These are phyloP conservation scores for Cetonia aurata DNA, from an alignment of 2,888 invertebrate species.

Conservation along the genomic window DNA sequence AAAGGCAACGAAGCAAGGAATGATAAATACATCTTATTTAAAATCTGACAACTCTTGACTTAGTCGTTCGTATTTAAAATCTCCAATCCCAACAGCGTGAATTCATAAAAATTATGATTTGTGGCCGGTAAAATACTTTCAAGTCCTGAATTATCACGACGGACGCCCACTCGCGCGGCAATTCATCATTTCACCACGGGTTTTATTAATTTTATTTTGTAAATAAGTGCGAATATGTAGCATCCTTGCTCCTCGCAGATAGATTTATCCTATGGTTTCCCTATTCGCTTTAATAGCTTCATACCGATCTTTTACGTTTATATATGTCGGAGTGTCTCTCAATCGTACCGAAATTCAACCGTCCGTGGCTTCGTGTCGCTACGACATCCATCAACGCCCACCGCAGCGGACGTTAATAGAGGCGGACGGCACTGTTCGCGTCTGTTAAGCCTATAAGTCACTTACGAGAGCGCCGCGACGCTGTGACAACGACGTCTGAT, in stretches of 20 bases:
- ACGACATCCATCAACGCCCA: conserved; percentile 22
- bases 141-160: conserved; percentile 20
- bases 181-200: conserved; percentile 9
- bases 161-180: not conserved
- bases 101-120: conserved; percentile 34
- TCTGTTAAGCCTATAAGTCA: conserved; percentile 25
- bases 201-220: not conserved
- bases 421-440: conserved; percentile 6
- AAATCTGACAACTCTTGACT: too few relatives aligned
- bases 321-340: conserved; percentile 1
- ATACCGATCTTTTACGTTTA: too few relatives aligned
- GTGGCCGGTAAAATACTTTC: conserved; percentile 28
- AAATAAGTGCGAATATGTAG: not conserved
- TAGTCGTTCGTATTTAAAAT: too few relatives aligned
- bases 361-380: conserved; percentile 1
- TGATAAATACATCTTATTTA: too few relatives aligned
- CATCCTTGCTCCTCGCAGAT: not conserved
- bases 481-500: conserved; percentile 21
- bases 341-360: conserved; percentile 19
- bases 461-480: conserved; percentile 10
- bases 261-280: too few relatives aligned
- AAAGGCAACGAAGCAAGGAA: too few relatives aligned
- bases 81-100: not conserved
- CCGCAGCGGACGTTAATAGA: not conserved
- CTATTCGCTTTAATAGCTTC: not conserved